Conservation (phyloP, 2,113 vertebrate genomes). For the Actenoides lindsayi region DNA sequence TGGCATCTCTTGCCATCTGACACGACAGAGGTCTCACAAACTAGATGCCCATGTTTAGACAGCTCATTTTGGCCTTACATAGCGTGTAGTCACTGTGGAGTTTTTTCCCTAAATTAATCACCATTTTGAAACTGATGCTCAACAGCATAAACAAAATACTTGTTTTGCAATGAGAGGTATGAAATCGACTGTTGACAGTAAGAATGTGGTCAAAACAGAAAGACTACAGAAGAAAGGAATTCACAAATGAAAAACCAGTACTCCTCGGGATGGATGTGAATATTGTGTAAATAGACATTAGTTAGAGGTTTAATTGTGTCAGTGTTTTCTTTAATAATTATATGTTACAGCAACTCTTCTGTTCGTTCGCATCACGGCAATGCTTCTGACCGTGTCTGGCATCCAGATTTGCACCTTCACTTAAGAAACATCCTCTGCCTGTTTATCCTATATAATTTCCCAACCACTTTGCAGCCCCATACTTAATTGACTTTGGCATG, state of each 20-base stretch:
- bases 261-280: conserved; percentile 3
- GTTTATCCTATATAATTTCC: conserved; percentile 45
- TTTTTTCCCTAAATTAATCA: conserved; percentile 8
- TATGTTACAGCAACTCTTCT: conserved; percentile 5
- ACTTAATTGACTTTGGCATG: conserved; percentile 41
- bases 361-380: conserved; percentile 1
- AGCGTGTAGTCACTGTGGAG: not conserved
- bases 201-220: conserved; percentile 51
- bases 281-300: conserved; percentile 59
- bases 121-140: not conserved
- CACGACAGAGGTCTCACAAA: not conserved
- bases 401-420: conserved; percentile 48
- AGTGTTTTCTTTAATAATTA: conserved; percentile 46
- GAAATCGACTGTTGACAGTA: conserved; percentile 11
- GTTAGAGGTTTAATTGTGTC: conserved; percentile 50
- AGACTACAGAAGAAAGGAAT: conserved; percentile 61
- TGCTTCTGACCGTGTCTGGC: conserved; percentile 23
- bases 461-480: conserved; percentile 23
- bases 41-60: not conserved
- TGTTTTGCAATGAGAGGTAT: conserved; percentile 14
- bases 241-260: conserved; percentile 47
- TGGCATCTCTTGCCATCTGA: not conserved
- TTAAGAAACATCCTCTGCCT: conserved; percentile 53
- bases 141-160: conserved; percentile 13
- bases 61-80: not conserved